Evolutionary conservation across 2,113 vertebrate species (phyloP).

Genomic region (Seriola rivoliana): DNA sequence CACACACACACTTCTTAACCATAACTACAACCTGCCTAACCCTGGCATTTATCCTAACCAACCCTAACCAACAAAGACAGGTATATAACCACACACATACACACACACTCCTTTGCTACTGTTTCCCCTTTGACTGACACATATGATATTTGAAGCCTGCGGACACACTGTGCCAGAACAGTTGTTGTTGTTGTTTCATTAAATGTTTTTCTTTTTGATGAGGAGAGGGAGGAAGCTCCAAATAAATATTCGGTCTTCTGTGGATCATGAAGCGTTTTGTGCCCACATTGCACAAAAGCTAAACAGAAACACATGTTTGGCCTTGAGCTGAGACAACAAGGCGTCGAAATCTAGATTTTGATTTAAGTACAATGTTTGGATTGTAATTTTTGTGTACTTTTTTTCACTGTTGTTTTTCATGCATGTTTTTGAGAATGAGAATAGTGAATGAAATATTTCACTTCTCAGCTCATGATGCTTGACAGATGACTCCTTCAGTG

Average conservation of each 20-base stretch:
- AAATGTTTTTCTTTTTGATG: neutral
- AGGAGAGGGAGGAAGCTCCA: neutral
- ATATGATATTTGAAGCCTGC: neutral
- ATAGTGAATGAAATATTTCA: neutral
- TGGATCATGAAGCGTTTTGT: accelerated
- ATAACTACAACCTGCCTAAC: no score
- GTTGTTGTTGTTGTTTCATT: neutral
- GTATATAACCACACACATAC: no score
- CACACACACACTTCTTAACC: no score
- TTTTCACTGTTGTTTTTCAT: neutral
- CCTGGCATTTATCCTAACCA: no score
- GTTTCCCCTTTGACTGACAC: neutral
- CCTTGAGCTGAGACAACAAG: neutral
- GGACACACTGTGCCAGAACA: conserved; percentile 2
- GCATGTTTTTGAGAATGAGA: neutral
- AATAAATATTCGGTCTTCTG: neutral
- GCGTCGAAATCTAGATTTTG: no score
- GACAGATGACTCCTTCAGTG: neutral
- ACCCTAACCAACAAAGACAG: no score
- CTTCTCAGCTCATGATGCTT: neutral
- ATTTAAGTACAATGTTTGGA: no score
- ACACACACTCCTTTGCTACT: no score
- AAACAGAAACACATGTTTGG: neutral
- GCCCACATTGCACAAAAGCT: neutral
- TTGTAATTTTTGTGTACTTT: neutral